Evolutionary conservation across 2,113 vertebrate genomes (phyloP).

Genomic region (Crotalus viridis): DNA sequence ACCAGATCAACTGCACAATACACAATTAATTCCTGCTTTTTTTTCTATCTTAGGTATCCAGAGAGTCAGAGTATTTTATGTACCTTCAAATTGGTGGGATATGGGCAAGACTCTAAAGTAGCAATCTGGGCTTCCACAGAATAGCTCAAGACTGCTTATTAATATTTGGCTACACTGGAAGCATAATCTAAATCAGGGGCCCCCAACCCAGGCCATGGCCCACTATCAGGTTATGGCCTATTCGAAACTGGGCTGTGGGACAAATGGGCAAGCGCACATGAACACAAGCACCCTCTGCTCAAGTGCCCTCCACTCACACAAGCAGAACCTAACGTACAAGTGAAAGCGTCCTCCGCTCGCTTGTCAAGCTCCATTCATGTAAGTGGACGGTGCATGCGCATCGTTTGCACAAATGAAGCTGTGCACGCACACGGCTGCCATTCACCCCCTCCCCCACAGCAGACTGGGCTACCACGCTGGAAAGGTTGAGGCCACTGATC

Average conservation of each 20-base stretch:
- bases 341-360: not conserved
- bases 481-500: not conserved
- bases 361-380: not conserved
- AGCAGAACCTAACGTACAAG: fast-evolving
- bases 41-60: not conserved
- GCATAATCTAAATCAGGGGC: not conserved
- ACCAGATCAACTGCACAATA: not conserved
- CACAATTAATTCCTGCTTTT: not conserved
- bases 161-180: not conserved
- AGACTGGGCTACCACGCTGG: not conserved
- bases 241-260: not conserved
- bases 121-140: not conserved
- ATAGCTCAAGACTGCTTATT: not conserved
- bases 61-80: not conserved
- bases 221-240: not conserved
- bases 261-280: not conserved
- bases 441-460: not conserved
- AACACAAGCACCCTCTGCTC: not conserved
- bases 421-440: not conserved
- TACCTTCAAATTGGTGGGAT: not conserved
- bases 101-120: not conserved
- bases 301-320: not conserved
- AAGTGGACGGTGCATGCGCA: not conserved
- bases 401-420: not conserved
- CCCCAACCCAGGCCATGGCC: not conserved